A percentile compares a stretch with the other conserved stretches of the same genome.
These are phyloP conservation scores for Sakesphorus luctuosus DNA, from an alignment of 2,113 vertebrate genomes.

Conservation along the genomic window DNA sequence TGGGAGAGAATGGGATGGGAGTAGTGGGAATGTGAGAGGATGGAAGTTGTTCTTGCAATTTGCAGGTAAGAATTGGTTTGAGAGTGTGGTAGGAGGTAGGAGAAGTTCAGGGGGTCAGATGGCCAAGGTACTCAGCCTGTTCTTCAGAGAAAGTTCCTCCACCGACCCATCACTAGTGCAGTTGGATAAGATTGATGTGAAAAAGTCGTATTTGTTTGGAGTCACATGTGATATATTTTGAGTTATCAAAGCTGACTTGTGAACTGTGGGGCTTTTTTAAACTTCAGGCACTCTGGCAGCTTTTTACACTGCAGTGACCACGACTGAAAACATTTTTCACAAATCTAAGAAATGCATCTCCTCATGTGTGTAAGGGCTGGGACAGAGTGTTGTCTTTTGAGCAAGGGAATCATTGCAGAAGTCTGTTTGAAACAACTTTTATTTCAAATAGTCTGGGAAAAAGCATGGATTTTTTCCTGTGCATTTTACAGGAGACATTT, in stretches of 20 bases:
- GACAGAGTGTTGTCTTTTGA: neutral
- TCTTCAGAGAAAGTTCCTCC: neutral
- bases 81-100: neutral
- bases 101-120: fast-evolving
- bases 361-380: neutral
- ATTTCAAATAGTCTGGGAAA: neutral
- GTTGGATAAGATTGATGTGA: neutral
- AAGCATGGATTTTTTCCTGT: fast-evolving
- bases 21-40: neutral
- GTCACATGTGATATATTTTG: neutral
- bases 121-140: fast-evolving
- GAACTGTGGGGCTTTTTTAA: neutral
- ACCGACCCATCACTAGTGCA: neutral
- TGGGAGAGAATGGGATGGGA: neutral
- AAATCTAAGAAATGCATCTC: neutral
- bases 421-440: neutral
- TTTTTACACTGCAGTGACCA: neutral
- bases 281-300: neutral
- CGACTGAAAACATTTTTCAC: neutral
- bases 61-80: neutral
- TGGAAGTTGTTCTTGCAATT: neutral
- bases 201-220: neutral
- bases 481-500: neutral
- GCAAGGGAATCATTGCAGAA: neutral
- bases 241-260: neutral